Evolutionary conservation across 2,888 invertebrate genomes (phyloP), one percentile per base, ranked within the genome.

Genomic region (Oligia latruncula): DNA sequence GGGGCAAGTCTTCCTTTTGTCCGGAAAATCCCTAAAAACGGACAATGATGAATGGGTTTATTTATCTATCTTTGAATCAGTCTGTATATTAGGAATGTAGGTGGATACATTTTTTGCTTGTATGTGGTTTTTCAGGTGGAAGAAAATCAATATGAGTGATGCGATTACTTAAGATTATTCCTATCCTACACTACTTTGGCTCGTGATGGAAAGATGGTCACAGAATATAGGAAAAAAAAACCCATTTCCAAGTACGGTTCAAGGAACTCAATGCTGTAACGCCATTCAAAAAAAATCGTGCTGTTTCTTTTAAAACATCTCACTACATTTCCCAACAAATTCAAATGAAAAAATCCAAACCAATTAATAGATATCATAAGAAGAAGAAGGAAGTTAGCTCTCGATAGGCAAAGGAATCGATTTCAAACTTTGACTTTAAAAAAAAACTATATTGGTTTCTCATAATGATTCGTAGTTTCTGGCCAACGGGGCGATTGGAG

Each of bases 1-100:
- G 88, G 88, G 88, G 67, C 55, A 81, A 91, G 91, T 89, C 90
- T 91, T 91, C 90, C 92, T 87, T 90, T 94, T 94, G 93, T 94
- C 89, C 89, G 84, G 68, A 71, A 85, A 87, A 88, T 87, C 88
- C 90, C 89, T 88, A 89, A 90, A 89, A 91, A 90, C 89, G 90
- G 90, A 91, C 90, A 89, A 90, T 93, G 92, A 93, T 90, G 89
- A 93, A 93, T 91, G 90, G 88, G 78, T 82, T 89, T 89, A 89
- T 90, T 86, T 91, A 90, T 88, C 86, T 89, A 82, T 80, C 80
- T 74, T 80, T 83, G 87, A 88, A 81, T 88, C 72, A 75, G 8
- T 1, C 64, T 87, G 64, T 77, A 77, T 80, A 72, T 70, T 55
- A 74, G 52, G 40, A 58, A 77, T 64, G 58, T 9, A 65, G 29